Conservation (phyloP, 2,113 vertebrate genomes). For the Xyrauchen texanus region DNA sequence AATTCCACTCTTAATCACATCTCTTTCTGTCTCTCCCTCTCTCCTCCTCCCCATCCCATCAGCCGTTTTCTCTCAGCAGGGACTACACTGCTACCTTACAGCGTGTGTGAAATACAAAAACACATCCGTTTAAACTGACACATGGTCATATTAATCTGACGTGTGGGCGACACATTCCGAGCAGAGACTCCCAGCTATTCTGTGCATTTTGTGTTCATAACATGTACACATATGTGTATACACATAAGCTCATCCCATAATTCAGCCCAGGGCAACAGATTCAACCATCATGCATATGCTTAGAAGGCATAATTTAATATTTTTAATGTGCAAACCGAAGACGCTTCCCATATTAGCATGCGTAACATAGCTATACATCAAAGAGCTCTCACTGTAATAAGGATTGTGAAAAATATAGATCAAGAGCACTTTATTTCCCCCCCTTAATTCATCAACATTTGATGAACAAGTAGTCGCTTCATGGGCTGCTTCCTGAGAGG, state of each 20-base stretch:
- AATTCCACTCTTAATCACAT: conserved; percentile 16
- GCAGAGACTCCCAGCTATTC: no score
- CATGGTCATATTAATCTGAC: not conserved
- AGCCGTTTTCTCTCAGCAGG: not conserved
- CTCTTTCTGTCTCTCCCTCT: not conserved
- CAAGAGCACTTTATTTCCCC: not conserved
- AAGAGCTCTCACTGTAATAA: not conserved
- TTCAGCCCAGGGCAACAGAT: not conserved
- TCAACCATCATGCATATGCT: not conserved
- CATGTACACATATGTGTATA: no score
- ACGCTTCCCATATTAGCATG: not conserved
- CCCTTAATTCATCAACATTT: no score
- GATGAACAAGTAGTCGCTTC: not conserved
- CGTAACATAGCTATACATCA: conserved; percentile 1
- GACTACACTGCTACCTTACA: not conserved
- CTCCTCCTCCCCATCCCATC: not conserved
- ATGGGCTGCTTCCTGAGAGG: not conserved
- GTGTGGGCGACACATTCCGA: no score
- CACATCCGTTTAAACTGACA: conserved; percentile 1
- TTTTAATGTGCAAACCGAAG: conserved; percentile 11
- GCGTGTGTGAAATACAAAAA: not conserved
- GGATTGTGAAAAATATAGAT: not conserved
- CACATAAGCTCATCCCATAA: not conserved
- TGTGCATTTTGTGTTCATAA: no score
- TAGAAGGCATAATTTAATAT: not conserved